A percentile compares a stretch with the other conserved stretches of the same genome.
These are phyloP conservation scores for Galerucella calmariensis DNA, from an alignment of 2,888 invertebrate species.

Conservation along the genomic window DNA sequence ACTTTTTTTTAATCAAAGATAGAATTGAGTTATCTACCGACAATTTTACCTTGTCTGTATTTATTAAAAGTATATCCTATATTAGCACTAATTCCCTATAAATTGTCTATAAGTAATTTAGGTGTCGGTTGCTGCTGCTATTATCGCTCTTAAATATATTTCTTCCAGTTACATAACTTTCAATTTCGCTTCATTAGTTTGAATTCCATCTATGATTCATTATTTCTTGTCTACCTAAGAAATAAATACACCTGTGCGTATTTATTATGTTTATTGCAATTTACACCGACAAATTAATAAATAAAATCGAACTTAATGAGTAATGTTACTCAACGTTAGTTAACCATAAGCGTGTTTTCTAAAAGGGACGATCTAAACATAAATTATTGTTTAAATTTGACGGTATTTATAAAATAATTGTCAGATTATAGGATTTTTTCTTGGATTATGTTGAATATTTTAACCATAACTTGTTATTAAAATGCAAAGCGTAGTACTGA, in stretches of 20 bases:
- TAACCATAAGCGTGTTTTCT: background rate
- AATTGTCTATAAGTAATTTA: constrained; percentile 13
- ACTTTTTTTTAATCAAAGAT: too few species aligned
- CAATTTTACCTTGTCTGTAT: background rate
- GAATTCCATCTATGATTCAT: constrained; percentile 24
- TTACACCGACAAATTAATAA: constrained; percentile 22
- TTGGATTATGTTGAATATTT: too few species aligned
- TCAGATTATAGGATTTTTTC: too few species aligned
- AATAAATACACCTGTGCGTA: constrained; percentile 29
- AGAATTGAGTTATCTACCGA: background rate
- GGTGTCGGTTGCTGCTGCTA: background rate
- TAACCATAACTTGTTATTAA: too few species aligned
- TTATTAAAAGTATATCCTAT: background rate
- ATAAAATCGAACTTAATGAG: constrained; percentile 21
- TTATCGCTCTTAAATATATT: background rate
- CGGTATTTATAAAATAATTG: too few species aligned
- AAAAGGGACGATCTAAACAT: background rate
- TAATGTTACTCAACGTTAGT: constrained; percentile 19
- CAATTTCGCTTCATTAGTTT: constrained; percentile 18
- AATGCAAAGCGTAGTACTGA: too few species aligned
- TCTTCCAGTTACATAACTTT: constrained; percentile 4
- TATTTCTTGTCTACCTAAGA: constrained; percentile 25
- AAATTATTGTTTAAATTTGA: too few species aligned
- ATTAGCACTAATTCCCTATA: constrained; percentile 10
- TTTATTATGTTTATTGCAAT: constrained; percentile 22